Evolutionary conservation across 2,797 vertebrate species (phyloP).

Genomic region (Allenopithecus nigroviridis): DNA sequence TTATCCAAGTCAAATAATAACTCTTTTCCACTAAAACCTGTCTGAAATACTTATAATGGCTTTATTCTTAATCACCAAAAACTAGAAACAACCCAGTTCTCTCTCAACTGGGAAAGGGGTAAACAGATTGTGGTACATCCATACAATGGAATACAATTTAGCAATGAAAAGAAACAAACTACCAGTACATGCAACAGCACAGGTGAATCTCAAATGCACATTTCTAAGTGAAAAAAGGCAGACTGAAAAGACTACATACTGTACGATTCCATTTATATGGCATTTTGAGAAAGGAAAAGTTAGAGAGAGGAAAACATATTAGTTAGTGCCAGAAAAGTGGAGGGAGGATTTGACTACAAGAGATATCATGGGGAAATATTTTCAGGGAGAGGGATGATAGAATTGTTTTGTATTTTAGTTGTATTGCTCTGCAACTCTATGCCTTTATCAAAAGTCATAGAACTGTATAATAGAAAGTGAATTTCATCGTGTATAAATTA

Average conservation of each 20-base stretch:
- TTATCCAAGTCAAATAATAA: not conserved
- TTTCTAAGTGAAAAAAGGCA: not conserved
- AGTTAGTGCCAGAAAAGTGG: not conserved
- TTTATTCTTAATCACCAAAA: not conserved
- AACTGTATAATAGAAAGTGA: not conserved
- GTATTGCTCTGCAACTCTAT: not conserved
- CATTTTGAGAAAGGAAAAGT: not conserved
- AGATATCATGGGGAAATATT: not conserved
- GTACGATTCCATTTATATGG: not conserved
- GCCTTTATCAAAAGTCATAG: not conserved
- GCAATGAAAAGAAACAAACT: not conserved
- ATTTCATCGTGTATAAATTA: not conserved
- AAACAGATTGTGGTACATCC: not conserved
- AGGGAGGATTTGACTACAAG: not conserved
- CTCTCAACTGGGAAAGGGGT: not conserved
- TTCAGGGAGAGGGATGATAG: not conserved
- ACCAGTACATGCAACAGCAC: not conserved
- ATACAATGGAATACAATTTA: not conserved
- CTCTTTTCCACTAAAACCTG: not conserved
- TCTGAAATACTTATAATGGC: not conserved
- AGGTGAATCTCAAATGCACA: not conserved
- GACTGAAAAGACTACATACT: not conserved
- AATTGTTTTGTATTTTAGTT: not conserved
- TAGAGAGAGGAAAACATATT: not conserved
- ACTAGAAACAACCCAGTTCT: not conserved